Conservation (phyloP, 2,113 vertebrate genomes). For the cat (Felis catus) region F.catus_Fca126_mat1.0 CM031421.1:47376501-47377000, state of each 20-base stretch:
- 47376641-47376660: too few species aligned
- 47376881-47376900: not conserved
- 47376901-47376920: not conserved
- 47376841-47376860: not conserved
- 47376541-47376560: too few species aligned
- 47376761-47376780: not conserved
- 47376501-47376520: too few species aligned
- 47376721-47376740: conserved; percentile 20
- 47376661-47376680: too few species aligned
- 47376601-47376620: too few species aligned
- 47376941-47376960: not conserved
- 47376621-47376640: too few species aligned
- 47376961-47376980: not conserved
- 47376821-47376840: not conserved
- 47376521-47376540: too few species aligned
- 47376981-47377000: not conserved
- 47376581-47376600: too few species aligned
- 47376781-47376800: not conserved
- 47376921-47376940: not conserved
- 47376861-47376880: not conserved
- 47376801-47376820: not conserved
- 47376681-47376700: too few species aligned
- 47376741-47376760: not conserved
- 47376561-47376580: too few species aligned
- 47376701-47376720: not conserved